Evolutionary conservation across 2,888 invertebrate species (phyloP).

Genomic region (Priocnemis perturbator): DNA sequence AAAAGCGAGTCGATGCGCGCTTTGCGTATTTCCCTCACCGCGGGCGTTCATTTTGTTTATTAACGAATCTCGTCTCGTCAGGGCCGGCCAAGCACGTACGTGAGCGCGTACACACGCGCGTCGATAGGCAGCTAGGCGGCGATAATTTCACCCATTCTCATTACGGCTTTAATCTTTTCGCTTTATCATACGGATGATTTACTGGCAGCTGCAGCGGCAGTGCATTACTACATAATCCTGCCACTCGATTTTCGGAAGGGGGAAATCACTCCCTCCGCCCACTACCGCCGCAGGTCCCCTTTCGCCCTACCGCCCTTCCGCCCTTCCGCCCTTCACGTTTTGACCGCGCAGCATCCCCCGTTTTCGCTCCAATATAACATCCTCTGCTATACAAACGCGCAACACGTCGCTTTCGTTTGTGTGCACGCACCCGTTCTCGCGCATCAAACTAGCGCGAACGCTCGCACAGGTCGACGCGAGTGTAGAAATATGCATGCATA

Average conservation of each 20-base stretch:
- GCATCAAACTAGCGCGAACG: neutral
- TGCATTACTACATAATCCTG: slow-evolving; percentile 61
- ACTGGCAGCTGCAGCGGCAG: slow-evolving; percentile 43
- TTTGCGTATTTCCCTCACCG: slow-evolving; percentile 3
- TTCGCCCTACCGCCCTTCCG: neutral
- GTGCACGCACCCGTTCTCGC: neutral
- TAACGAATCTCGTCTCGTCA: slow-evolving; percentile 25
- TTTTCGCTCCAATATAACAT: neutral
- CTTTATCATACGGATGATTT: slow-evolving; percentile 64
- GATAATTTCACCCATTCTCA: slow-evolving; percentile 50
- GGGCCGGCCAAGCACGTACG: neutral
- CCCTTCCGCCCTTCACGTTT: neutral
- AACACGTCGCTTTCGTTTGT: neutral
- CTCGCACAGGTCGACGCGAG: neutral
- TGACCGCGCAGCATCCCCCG: neutral
- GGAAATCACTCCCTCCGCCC: slow-evolving; percentile 41
- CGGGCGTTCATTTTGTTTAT: slow-evolving; percentile 33
- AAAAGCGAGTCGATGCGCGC: neutral
- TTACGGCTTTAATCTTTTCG: slow-evolving; percentile 62
- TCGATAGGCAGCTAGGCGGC: slow-evolving; percentile 6
- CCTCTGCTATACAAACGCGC: neutral
- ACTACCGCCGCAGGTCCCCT: slow-evolving; percentile 8
- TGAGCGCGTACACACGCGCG: slow-evolving; percentile 25
- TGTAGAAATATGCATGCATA: too few relatives aligned
- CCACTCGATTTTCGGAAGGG: slow-evolving; percentile 58